A percentile compares a stretch with the other conserved stretches of the same genome.
Conservation (phyloP, 2,113 vertebrate species). For the Pungitius pungitius region DNA sequence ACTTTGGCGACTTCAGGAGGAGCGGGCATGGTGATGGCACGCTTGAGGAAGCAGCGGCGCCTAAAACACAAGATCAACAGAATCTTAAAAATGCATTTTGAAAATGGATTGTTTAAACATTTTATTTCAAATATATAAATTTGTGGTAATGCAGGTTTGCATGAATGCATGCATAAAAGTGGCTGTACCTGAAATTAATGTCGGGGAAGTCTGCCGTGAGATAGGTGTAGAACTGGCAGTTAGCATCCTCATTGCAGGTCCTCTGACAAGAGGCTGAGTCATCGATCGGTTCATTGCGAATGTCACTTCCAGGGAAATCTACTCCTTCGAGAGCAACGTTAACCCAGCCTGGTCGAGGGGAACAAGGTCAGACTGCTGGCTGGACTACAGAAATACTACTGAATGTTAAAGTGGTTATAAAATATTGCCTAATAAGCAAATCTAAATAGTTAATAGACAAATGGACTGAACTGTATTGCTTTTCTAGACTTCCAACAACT, state of each 20-base stretch:
- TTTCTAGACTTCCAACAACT: neutral
- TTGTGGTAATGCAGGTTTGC: neutral
- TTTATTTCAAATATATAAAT: neutral
- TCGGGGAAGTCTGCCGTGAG: neutral
- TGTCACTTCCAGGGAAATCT: constrained; percentile 32
- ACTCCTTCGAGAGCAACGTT: constrained; percentile 11
- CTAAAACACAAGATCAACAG: constrained; percentile 37
- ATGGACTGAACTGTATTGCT: too few species aligned
- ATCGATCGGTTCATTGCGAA: constrained; percentile 20
- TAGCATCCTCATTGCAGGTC: constrained; percentile 48
- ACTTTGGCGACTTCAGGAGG: constrained; percentile 45
- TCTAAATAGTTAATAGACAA: neutral
- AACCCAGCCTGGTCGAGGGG: constrained; percentile 55
- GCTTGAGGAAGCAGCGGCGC: constrained; percentile 68
- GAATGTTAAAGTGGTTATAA: neutral
- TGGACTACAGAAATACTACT: neutral
- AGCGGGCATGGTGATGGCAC: constrained; percentile 55
- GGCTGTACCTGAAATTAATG: neutral
- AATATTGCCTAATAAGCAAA: neutral
- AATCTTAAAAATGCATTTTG: neutral
- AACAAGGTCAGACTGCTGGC: neutral
- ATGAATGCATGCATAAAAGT: neutral
- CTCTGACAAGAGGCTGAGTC: constrained; percentile 31
- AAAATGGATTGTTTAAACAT: neutral
- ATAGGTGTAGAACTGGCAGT: constrained; percentile 76